phyloP scores from a whole-genome alignment of 2,888 invertebrate species.

The Himalopsyche anomala region DNA sequence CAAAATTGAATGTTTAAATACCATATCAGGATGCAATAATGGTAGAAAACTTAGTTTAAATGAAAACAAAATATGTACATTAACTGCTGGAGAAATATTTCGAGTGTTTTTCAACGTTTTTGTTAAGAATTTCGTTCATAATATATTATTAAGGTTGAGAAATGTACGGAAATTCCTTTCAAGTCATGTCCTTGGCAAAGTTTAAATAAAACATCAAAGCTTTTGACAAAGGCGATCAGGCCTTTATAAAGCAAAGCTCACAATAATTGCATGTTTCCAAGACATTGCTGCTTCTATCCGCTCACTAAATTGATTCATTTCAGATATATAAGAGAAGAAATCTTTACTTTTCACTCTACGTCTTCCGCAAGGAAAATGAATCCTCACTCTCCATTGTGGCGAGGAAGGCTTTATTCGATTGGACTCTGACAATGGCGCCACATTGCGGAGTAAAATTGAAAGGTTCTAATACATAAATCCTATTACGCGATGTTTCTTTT shows the following conservation, averaged over 20 bases:
- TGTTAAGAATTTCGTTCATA: too few relatives aligned
- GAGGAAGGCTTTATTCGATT: conserved; percentile 39
- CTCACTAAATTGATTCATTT: conserved; percentile 34
- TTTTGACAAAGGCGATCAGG: conserved; percentile 40
- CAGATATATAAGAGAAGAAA: conserved; percentile 32
- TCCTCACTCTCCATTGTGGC: conserved; percentile 43
- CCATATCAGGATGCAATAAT: too few relatives aligned
- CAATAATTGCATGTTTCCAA: conserved; percentile 43
- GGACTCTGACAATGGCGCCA: conserved; percentile 42
- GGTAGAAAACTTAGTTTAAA: too few relatives aligned
- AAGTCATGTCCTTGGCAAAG: conserved; percentile 1
- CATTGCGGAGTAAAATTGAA: not conserved
- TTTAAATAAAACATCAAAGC: conserved; percentile 41
- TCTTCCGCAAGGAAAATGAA: conserved; percentile 42
- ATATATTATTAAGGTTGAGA: too few relatives aligned
- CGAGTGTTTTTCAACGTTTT: too few relatives aligned
- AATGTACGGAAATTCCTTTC: conserved; percentile 2
- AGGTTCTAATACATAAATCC: not conserved
- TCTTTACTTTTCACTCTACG: conserved; percentile 40
- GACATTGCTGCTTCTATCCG: conserved; percentile 31
- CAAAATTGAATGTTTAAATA: too few relatives aligned
- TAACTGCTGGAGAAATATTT: too few relatives aligned
- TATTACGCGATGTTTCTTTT: too few relatives aligned
- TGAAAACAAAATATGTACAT: too few relatives aligned
- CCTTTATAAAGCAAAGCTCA: conserved; percentile 39